Conservation (phyloP, 2,888 invertebrate genomes). For the Hermaeophaga mercurialis region DNA sequence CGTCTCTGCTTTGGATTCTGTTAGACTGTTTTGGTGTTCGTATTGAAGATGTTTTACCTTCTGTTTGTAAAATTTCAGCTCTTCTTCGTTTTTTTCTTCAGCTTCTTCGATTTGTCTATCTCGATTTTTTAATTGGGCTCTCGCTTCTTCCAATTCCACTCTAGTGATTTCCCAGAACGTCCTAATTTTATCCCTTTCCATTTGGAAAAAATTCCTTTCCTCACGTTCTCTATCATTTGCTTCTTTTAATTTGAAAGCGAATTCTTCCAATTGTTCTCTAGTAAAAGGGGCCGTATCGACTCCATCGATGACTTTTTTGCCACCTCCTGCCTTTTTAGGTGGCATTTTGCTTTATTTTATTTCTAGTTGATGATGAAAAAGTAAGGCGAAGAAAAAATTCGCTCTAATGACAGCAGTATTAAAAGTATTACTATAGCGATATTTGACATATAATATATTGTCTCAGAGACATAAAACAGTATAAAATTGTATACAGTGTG, state of each 20-base stretch:
- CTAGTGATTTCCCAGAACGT: constrained; percentile 96
- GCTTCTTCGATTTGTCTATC: constrained; percentile 88
- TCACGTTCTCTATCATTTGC: constrained; percentile 94
- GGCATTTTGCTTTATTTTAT: too few species aligned
- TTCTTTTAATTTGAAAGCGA: constrained; percentile 82
- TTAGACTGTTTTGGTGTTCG: constrained; percentile 85
- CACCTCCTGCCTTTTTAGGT: constrained; percentile 45
- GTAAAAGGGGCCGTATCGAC: constrained; percentile 92
- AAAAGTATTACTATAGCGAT: too few species aligned
- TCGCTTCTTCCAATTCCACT: constrained; percentile 84
- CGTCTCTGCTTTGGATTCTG: constrained; percentile 83
- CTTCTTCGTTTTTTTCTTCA: constrained; percentile 84
- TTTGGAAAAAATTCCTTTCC: constrained; percentile 92
- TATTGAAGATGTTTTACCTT: constrained; percentile 92
- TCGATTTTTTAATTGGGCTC: constrained; percentile 74
- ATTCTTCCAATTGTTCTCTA: constrained; percentile 89
- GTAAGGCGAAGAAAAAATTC: too few species aligned
- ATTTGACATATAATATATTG: too few species aligned
- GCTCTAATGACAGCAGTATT: too few species aligned
- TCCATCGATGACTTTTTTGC: constrained; percentile 75
- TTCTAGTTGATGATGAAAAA: too few species aligned
- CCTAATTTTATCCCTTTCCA: constrained; percentile 91
- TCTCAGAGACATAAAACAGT: too few species aligned
- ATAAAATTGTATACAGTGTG: too few species aligned
- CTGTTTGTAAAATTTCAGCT: constrained; percentile 87